Conservation (phyloP, 2,888 invertebrate genomes). For the Dione vanillae region DNA sequence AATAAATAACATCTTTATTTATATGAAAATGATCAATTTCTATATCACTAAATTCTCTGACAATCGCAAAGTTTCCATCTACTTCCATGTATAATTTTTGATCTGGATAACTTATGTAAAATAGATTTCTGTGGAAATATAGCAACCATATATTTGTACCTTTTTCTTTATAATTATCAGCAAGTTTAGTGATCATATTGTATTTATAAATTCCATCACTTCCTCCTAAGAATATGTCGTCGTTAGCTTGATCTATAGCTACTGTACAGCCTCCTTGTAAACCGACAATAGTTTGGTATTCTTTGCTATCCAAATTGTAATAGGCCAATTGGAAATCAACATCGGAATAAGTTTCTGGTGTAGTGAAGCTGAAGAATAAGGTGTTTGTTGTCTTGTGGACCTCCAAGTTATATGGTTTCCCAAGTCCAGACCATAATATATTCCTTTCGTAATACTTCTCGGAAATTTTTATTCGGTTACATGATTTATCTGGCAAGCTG, state of each 20-base stretch:
- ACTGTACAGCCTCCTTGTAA: slow-evolving; percentile 66
- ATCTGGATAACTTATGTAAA: slow-evolving; percentile 69
- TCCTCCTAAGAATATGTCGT: slow-evolving; percentile 68
- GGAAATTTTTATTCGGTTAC: slow-evolving; percentile 59
- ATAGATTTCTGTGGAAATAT: slow-evolving; percentile 62
- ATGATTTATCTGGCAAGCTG: slow-evolving; percentile 50
- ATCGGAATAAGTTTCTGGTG: slow-evolving; percentile 60
- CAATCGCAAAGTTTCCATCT: slow-evolving; percentile 61
- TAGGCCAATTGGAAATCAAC: slow-evolving; percentile 65
- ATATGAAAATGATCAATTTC: slow-evolving; percentile 67
- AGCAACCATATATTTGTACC: slow-evolving; percentile 67
- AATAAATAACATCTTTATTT: slow-evolving; percentile 54
- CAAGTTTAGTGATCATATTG: slow-evolving; percentile 62
- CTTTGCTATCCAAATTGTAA: slow-evolving; percentile 58
- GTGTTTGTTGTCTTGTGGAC: slow-evolving; percentile 61
- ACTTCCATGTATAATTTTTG: slow-evolving; percentile 64
- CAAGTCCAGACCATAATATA: slow-evolving; percentile 56
- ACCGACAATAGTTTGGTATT: slow-evolving; percentile 60
- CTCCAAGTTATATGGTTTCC: slow-evolving; percentile 63
- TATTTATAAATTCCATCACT: slow-evolving; percentile 70
- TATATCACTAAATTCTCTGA: slow-evolving; percentile 63
- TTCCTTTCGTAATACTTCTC: slow-evolving; percentile 62
- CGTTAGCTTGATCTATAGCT: slow-evolving; percentile 62
- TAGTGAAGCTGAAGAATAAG: slow-evolving; percentile 64
- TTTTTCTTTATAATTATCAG: slow-evolving; percentile 64